These are phyloP conservation scores for Zaprionus lachaisei DNA, from an alignment of 1,140 invertebrate species.

Conservation along the genomic window DNA sequence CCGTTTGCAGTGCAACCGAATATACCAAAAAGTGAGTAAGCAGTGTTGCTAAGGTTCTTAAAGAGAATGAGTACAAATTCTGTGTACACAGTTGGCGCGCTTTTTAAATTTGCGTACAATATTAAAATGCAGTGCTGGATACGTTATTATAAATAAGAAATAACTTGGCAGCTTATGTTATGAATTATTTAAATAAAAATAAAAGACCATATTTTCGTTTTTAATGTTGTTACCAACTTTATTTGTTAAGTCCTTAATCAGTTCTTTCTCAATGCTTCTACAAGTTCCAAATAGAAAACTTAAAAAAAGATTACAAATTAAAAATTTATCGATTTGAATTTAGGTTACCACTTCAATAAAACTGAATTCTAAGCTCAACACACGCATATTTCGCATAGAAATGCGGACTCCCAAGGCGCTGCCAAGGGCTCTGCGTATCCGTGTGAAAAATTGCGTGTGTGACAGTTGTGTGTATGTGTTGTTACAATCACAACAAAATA, in stretches of 20 bases:
- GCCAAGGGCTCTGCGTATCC: slow-evolving; percentile 40
- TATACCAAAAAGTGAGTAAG: neutral
- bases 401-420: slow-evolving; percentile 36
- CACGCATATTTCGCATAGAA: slow-evolving; percentile 7
- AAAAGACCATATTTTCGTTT: slow-evolving; percentile 36
- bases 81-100: slow-evolving; percentile 1
- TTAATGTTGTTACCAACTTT: slow-evolving; percentile 82
- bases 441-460: slow-evolving; percentile 22
- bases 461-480: slow-evolving; percentile 24
- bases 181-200: neutral
- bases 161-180: neutral
- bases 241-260: slow-evolving; percentile 82
- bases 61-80: neutral
- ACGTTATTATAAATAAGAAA: no score
- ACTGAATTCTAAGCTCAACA: slow-evolving; percentile 65
- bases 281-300: slow-evolving; percentile 79
- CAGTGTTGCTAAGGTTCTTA: slow-evolving; percentile 36
- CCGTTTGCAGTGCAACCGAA: neutral
- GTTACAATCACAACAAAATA: slow-evolving; percentile 49
- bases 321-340: slow-evolving; percentile 68
- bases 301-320: slow-evolving; percentile 73
- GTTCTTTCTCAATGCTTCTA: slow-evolving; percentile 80
- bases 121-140: no score
- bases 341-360: slow-evolving; percentile 67
- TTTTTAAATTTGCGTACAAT: neutral